Conservation (phyloP, 2,797 vertebrate genomes). For the Sebastes melanostomus region DNA sequence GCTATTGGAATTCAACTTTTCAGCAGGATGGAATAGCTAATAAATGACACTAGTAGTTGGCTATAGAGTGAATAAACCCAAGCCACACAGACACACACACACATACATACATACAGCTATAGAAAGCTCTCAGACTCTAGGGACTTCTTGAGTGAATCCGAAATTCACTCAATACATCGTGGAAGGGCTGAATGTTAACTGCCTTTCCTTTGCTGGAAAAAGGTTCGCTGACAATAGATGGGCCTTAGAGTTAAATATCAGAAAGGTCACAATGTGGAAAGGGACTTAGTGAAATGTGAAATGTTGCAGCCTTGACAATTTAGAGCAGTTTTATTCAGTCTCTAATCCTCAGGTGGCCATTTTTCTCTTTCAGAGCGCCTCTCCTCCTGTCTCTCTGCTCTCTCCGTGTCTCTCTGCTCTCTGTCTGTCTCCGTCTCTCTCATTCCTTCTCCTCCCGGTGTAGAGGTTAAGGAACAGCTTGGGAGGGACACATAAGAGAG, state of each 20-base stretch:
- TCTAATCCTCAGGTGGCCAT: constrained; percentile 77
- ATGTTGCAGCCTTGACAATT: constrained; percentile 81
- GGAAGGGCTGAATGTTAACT: constrained; percentile 81
- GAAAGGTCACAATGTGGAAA: constrained; percentile 82
- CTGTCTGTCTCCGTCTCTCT: constrained; percentile 44
- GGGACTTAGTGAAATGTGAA: constrained; percentile 82
- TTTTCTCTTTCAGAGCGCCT: constrained; percentile 56
- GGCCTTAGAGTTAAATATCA: constrained; percentile 81
- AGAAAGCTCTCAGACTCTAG: constrained; percentile 48
- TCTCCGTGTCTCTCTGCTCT: constrained; percentile 7
- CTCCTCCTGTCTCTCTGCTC: constrained; percentile 36
- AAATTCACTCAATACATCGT: constrained; percentile 77
- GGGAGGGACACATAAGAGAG: constrained; percentile 77
- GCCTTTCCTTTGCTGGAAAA: constrained; percentile 74
- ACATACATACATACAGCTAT: constrained; percentile 23
- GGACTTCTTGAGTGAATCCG: constrained; percentile 73
- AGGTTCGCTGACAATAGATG: constrained; percentile 81
- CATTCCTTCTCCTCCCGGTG: constrained; percentile 60
- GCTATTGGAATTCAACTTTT: constrained; percentile 55
- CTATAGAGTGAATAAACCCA: constrained; percentile 20
- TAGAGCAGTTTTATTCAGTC: constrained; percentile 76
- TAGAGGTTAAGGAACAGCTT: constrained; percentile 78
- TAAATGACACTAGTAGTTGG: constrained; percentile 18
- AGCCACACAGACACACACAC: constrained; percentile 6
- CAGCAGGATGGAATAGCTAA: constrained; percentile 20